phyloP scores from a whole-genome alignment of 1,140 invertebrate genomes.

The Dendrolimus kikuchii region DNA sequence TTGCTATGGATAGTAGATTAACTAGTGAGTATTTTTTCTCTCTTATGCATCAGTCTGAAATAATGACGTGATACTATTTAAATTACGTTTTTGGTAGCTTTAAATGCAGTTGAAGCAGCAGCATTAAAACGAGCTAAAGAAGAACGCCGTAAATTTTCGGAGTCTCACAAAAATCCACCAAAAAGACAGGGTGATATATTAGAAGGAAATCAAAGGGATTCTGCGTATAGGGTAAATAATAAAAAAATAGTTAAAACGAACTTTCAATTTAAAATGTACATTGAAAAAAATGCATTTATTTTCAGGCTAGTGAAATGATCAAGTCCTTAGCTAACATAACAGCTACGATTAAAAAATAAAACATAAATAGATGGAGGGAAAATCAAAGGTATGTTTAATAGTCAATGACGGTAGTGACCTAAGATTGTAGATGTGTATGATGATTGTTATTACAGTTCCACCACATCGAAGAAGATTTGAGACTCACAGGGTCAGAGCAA shows the following conservation, averaged over 20 bases:
- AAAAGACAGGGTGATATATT: constrained; percentile 55
- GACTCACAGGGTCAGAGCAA: constrained; percentile 72
- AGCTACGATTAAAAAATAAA: constrained; percentile 30
- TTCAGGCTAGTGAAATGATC: constrained; percentile 59
- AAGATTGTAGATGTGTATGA: background rate
- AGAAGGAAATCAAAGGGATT: constrained; percentile 30
- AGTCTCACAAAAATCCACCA: constrained; percentile 30
- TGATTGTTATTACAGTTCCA: constrained; percentile 10
- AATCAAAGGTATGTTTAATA: constrained; percentile 31
- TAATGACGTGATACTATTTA: background rate
- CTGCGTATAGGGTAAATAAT: constrained; percentile 38
- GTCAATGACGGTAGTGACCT: too few species aligned
- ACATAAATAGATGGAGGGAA: constrained; percentile 50
- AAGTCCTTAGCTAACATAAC: constrained; percentile 52
- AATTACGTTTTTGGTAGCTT: constrained; percentile 23
- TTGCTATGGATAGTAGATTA: constrained; percentile 66
- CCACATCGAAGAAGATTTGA: constrained; percentile 47
- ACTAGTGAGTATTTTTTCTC: constrained; percentile 39
- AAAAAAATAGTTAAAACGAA: background rate
- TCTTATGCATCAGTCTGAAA: background rate
- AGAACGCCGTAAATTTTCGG: constrained; percentile 40
- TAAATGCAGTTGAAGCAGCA: constrained; percentile 60
- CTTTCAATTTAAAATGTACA: too few species aligned
- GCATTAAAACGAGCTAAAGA: constrained; percentile 56
- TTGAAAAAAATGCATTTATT: constrained; percentile 5